Evolutionary conservation across 2,113 vertebrate genomes (phyloP), one percentile per base, ranked within the genome.

Genomic region (Saguinus imperator): DNA sequence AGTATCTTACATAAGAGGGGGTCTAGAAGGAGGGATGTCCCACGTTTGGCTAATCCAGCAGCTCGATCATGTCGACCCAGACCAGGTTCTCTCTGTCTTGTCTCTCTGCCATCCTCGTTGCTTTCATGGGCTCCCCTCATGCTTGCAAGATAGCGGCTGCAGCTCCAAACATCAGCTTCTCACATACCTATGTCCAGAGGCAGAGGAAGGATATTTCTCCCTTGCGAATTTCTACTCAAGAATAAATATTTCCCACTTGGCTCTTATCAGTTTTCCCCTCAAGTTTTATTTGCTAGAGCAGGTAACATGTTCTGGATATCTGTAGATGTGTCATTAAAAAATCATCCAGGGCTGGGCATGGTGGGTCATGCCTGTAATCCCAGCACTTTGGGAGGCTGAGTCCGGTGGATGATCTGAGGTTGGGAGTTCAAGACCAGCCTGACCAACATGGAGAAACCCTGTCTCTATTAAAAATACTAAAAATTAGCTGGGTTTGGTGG

Each of bases 21-120:
- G 6, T 43, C 40, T 13, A 2, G 3, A 25, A 7, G 52, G 37
- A 13, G 43, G 2, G 27, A 1, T 61, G 35, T 8, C 43, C 18
- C 40, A 32, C 9, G 5, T 9, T n/a, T 45, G 32, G 50, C 70
- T 70, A 18, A 68, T 9, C 18, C 37, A 45, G 37, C 16, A 29
- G 7, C 37, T 87, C 32, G 1, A 13, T 32, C 14, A 17, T 8
- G 11, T 55, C 23, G n/a, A 0, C n/a, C 23, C 27, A 82, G 76
- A 45, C 57, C 0, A 0, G 27, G 17, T 43, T 18, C 50, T 76
- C 48, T 55, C 48, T 4, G 5, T 3, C 37, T 27, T 35, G n/a
- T 18, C 1, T 35, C 57, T 68, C n/a, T 16, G 17, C 2, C 32
- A 3, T 75, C 29, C 77, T 68, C 18, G 23, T 8, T 20, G 17